Evolutionary conservation across 2,113 vertebrate species (phyloP).

Genomic region (Neopipo cinnamomea): DNA sequence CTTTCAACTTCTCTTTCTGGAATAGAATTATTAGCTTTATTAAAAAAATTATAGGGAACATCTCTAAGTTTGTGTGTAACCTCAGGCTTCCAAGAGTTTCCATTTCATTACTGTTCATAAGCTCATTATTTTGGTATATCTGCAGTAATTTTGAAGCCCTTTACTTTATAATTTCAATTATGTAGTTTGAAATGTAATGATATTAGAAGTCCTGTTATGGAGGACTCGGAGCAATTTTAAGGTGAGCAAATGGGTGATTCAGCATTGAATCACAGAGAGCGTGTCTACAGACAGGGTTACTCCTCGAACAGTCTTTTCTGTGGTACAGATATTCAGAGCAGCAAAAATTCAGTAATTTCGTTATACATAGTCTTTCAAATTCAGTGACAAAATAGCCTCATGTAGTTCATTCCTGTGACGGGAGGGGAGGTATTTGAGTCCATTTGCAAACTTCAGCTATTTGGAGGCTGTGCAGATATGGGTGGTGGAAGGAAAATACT

Average conservation of each 20-base stretch:
- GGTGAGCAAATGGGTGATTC: not conserved
- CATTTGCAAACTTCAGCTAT: not conserved
- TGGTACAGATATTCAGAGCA: not conserved
- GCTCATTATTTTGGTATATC: conserved; percentile 16
- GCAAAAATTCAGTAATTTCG: not conserved
- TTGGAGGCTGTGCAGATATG: not conserved
- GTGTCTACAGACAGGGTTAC: not conserved
- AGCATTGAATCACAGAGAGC: not conserved
- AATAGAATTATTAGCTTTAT: not conserved
- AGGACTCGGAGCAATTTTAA: not conserved
- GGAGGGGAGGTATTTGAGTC: not conserved
- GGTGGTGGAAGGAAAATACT: not conserved
- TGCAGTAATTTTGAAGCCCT: conserved; percentile 11
- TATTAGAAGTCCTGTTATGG: not conserved
- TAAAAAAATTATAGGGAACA: not conserved
- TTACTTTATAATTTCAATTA: conserved; percentile 17
- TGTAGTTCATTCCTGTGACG: not conserved
- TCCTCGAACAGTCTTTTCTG: not conserved
- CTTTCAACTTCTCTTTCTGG: not conserved
- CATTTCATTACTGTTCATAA: conserved; percentile 27
- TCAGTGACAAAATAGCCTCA: not conserved
- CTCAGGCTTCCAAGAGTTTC: conserved; percentile 2
- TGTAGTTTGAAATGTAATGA: not conserved
- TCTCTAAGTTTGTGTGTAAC: not conserved
- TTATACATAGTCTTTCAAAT: not conserved